Base-by-base conservation (phyloP, 2,797 vertebrate genomes). In the Acanthurus leucopareius region DNA sequence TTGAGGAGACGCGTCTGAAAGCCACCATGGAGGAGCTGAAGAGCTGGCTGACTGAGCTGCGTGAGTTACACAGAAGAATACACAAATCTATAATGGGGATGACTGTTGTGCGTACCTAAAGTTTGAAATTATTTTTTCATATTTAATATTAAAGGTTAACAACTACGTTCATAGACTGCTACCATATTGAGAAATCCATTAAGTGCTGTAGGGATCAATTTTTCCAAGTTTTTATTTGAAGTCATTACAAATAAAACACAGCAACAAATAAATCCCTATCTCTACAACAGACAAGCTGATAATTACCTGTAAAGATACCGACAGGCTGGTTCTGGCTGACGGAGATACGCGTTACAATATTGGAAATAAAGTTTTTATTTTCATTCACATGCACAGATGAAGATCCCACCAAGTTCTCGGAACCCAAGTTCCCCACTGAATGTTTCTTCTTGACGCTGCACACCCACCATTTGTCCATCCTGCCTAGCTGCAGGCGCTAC, bases 371-470 rank as follows among this genome's bases (percentile, higher is more conserved):
- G 9, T 19, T 49, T 66, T 48, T 3, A 28, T 83, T 44, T 83
- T 32, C 28, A 19, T 65, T 64, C n/a, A 61, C 49, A 1, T 79
- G 6, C 1, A 65, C 89, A 99, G 98, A 96, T 77, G 95, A 96
- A 70, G 97, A 97, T 75, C 95, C 95, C 3, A 92, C 93, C 77
- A 95, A 93, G 85, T 96, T 95, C 70, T 91, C 95, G 22, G 95
- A 96, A 75, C 93, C 95, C 5, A 99, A 99, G 88, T 99, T 99
- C 88, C 98, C 98, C 1, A 99, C 98, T 0, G 3, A 99, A 84
- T 99, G 98, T 92, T 99, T 99, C 95, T 99, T 99, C 90, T 94
- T 99, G 65, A 99, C 98, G 0, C 95, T 99, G 88, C 98, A 99
- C 3, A 93, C 97, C 51, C 98, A 99, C 87, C 98, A 99, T 88